phyloP scores from a whole-genome alignment of 2,888 invertebrate genomes.

The Phrixothrix hirtus region DNA sequence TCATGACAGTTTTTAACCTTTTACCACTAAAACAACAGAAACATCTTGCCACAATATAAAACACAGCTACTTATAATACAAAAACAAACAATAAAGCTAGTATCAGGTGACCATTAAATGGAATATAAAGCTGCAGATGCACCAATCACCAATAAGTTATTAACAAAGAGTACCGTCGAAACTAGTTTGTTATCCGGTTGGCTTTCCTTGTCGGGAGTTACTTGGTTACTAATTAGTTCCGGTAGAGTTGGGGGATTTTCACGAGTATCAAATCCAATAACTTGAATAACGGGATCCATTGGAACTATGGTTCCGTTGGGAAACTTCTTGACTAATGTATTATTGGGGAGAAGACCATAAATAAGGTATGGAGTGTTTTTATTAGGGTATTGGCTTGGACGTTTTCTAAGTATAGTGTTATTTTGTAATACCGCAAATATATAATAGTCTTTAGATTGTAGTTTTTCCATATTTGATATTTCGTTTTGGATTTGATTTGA shows the following conservation, averaged over 20 bases:
- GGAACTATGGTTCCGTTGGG: slow-evolving; percentile 80
- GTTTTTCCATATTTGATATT: slow-evolving; percentile 15
- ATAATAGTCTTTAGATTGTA: slow-evolving; percentile 69
- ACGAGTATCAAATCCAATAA: slow-evolving; percentile 64
- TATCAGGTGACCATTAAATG: slow-evolving; percentile 21
- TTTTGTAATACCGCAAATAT: slow-evolving; percentile 78
- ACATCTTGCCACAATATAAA: no score
- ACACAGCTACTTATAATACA: no score
- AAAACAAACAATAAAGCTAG: no score
- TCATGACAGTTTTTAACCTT: no score
- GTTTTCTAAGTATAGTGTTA: slow-evolving; percentile 77
- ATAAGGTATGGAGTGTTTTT: slow-evolving; percentile 74
- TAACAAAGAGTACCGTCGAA: slow-evolving; percentile 58
- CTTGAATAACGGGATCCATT: slow-evolving; percentile 59
- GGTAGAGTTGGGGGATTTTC: slow-evolving; percentile 60
- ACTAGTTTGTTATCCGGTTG: slow-evolving; percentile 59
- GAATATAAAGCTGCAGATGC: slow-evolving; percentile 37
- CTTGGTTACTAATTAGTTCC: slow-evolving; percentile 69
- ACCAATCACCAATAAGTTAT: slow-evolving; percentile 45
- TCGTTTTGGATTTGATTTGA: slow-evolving; percentile 29
- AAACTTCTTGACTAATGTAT: slow-evolving; percentile 77
- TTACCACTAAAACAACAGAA: no score
- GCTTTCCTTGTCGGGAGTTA: slow-evolving; percentile 55
- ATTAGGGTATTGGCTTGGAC: slow-evolving; percentile 68
- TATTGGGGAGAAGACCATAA: slow-evolving; percentile 77